Conservation (phyloP, 2,113 vertebrate genomes). For the Lophius piscatorius region DNA sequence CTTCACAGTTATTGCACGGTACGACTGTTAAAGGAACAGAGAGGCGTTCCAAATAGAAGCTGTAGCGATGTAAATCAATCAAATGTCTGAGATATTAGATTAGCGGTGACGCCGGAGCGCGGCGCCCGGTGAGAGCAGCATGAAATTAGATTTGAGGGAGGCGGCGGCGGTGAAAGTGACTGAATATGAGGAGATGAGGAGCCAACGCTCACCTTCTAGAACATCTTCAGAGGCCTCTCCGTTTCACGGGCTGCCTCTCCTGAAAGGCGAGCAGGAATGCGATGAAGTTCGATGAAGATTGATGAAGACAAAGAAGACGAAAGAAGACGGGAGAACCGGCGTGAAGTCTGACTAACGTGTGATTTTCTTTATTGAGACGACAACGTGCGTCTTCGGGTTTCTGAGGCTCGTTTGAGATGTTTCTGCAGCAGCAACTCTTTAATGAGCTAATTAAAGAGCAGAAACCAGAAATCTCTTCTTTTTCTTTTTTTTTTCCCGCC, state of each 20-base stretch:
- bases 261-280: constrained; percentile 17
- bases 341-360: too few species aligned
- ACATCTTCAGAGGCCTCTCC: constrained; percentile 12
- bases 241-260: constrained; percentile 16
- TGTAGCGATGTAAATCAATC: constrained; percentile 58
- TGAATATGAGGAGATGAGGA: constrained; percentile 28
- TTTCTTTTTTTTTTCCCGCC: too few species aligned
- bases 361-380: too few species aligned
- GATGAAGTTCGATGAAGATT: too few species aligned
- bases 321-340: too few species aligned
- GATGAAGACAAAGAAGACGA: not conserved
- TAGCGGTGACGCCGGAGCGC: constrained; percentile 56
- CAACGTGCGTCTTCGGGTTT: too few species aligned
- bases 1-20: constrained; percentile 36
- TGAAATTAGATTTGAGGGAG: constrained; percentile 77
- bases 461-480: too few species aligned
- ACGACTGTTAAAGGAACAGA: constrained; percentile 20
- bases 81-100: constrained; percentile 56
- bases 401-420: too few species aligned
- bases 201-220: constrained; percentile 11
- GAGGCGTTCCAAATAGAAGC: constrained; percentile 25
- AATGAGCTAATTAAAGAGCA: too few species aligned
- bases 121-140: constrained; percentile 60
- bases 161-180: constrained; percentile 71
- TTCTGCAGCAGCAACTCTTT: too few species aligned